Conservation (phyloP, 2,113 vertebrate species). For the Mustelus asterias region DNA sequence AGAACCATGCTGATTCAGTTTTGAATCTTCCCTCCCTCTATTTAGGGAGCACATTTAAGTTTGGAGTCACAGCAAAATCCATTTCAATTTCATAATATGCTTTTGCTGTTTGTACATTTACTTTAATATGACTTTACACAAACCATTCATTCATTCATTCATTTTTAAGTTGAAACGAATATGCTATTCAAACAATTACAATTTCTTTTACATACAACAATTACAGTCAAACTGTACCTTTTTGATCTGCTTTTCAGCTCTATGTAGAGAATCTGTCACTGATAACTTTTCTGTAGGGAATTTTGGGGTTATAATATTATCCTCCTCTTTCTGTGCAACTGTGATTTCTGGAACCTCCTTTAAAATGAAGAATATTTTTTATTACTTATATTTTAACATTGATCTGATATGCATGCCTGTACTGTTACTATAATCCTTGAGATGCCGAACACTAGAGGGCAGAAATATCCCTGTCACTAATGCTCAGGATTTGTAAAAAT, state of each 20-base stretch:
- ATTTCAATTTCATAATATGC: neutral
- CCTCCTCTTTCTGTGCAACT: neutral
- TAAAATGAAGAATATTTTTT: neutral
- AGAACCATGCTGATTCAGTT: neutral
- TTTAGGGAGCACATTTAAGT: too few relatives aligned
- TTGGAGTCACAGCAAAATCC: neutral
- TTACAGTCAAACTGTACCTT: neutral
- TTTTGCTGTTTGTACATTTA: neutral
- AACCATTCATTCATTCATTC: neutral
- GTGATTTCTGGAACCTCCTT: neutral
- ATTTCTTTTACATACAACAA: neutral
- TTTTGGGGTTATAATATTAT: neutral
- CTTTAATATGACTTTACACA: neutral
- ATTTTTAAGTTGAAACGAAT: neutral
- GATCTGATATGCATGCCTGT: neutral
- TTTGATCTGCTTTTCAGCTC: neutral
- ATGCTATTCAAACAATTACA: neutral
- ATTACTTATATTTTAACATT: slow-evolving; percentile 2
- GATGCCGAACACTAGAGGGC: slow-evolving; percentile 12
- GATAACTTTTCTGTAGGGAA: neutral
- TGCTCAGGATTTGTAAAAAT: neutral
- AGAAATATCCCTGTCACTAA: slow-evolving; percentile 9
- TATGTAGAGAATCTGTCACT: neutral
- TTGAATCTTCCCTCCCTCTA: neutral
- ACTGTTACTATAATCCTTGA: neutral